Conservation (phyloP, 23 tunicate species). For the Diplosoma virens region DNA sequence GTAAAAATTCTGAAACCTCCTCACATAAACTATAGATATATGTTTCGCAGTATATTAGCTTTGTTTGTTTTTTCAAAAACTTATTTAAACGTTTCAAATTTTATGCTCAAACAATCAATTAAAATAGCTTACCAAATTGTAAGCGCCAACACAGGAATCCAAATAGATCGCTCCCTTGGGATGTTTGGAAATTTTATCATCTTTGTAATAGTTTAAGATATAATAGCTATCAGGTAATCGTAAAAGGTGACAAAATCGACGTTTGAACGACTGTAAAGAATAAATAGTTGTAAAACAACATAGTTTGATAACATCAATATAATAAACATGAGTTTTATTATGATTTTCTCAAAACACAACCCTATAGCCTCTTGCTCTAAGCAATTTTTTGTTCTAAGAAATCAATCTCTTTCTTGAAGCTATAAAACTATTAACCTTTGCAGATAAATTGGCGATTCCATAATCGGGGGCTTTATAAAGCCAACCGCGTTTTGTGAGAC, state of each 20-base stretch:
- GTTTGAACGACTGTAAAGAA: slow-evolving; percentile 73
- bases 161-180: slow-evolving; percentile 93
- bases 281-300: too few species aligned
- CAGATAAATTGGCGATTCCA: slow-evolving; percentile 44
- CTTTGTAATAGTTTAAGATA: slow-evolving; percentile 89
- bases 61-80: too few species aligned
- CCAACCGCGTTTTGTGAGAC: slow-evolving; percentile 69
- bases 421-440: slow-evolving; percentile 14
- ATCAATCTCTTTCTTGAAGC: too few species aligned
- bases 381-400: too few species aligned
- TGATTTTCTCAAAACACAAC: too few species aligned
- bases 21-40: too few species aligned
- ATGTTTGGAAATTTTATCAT: slow-evolving; percentile 71
- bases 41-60: too few species aligned
- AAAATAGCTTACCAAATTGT: neutral
- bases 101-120: neutral
- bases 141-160: slow-evolving; percentile 81
- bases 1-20: too few species aligned
- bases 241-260: slow-evolving; percentile 76
- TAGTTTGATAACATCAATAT: too few species aligned
- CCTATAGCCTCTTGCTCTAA: neutral
- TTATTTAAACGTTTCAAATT: too few species aligned
- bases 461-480: slow-evolving; percentile 78
- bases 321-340: neutral
- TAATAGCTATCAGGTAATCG: slow-evolving; percentile 79